phyloP scores from a whole-genome alignment of 2,797 vertebrate genomes.

The Microctenopoma steveboyesi region DNA sequence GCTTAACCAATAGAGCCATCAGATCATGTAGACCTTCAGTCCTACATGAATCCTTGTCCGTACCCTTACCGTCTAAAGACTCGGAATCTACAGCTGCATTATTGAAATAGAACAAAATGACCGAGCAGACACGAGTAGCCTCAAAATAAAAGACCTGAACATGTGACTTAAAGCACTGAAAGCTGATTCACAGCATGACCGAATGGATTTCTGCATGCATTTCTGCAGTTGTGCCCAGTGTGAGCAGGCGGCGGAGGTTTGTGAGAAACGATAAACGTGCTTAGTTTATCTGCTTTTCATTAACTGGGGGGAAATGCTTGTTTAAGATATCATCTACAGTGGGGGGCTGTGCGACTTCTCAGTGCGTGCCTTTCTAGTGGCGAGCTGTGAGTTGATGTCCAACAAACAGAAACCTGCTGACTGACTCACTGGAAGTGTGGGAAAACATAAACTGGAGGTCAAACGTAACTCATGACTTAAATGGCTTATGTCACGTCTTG shows the following conservation, averaged over 20 bases:
- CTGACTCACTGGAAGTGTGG: neutral
- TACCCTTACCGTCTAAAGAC: no score
- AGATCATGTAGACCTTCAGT: no score
- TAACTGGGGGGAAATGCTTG: neutral
- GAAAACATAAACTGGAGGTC: neutral
- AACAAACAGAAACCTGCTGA: neutral
- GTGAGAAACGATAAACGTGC: neutral
- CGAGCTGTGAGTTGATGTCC: slow-evolving; percentile 8
- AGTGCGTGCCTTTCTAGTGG: neutral
- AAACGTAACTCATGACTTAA: neutral
- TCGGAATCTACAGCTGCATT: no score
- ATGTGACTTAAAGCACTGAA: neutral
- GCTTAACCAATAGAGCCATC: no score
- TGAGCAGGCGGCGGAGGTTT: neutral
- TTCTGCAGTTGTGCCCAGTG: neutral
- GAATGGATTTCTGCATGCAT: no score
- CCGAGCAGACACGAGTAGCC: neutral
- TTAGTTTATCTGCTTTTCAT: neutral
- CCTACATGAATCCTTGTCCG: neutral
- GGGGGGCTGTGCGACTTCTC: neutral
- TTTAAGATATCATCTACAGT: neutral
- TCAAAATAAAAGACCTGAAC: neutral
- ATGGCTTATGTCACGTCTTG: neutral
- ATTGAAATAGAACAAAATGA: neutral
- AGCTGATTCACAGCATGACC: no score